Evolutionary conservation across 2,888 invertebrate genomes (phyloP).

Genomic region (Heliconius charithonia): DNA sequence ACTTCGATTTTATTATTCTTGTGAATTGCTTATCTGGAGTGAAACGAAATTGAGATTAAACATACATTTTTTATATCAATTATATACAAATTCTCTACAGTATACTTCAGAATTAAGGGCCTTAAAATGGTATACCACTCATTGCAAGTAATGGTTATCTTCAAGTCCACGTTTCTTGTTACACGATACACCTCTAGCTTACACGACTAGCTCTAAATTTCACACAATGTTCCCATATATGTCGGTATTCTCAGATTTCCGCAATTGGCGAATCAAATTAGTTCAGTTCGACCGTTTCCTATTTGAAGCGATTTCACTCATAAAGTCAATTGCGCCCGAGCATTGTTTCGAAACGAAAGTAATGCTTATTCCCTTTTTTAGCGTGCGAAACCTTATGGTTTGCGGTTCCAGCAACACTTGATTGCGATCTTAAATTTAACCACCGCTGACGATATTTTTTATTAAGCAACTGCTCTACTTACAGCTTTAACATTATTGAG

Average conservation of each 20-base stretch:
- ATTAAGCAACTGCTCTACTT: constrained; percentile 17
- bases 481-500: neutral
- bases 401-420: constrained; percentile 60
- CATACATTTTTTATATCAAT: too few relatives aligned
- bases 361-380: constrained; percentile 75
- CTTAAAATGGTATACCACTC: neutral
- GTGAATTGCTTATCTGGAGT: neutral
- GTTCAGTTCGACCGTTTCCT: constrained; percentile 69
- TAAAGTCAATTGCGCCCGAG: constrained; percentile 50
- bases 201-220: constrained; percentile 34
- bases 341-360: constrained; percentile 62
- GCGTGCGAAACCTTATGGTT: constrained; percentile 69
- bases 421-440: constrained; percentile 20
- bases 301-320: constrained; percentile 61
- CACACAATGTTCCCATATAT: constrained; percentile 57
- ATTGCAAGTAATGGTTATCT: neutral
- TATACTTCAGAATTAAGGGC: neutral
- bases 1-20: neutral
- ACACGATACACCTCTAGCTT: constrained; percentile 20
- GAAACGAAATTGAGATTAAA: neutral
- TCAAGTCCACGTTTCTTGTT: neutral
- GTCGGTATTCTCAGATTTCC: constrained; percentile 61
- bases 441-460: constrained; percentile 15
- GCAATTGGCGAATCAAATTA: constrained; percentile 77
- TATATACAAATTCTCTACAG: neutral